Base-by-base conservation (phyloP, 2,797 vertebrate genomes). In the Molossus molossus region DNA sequence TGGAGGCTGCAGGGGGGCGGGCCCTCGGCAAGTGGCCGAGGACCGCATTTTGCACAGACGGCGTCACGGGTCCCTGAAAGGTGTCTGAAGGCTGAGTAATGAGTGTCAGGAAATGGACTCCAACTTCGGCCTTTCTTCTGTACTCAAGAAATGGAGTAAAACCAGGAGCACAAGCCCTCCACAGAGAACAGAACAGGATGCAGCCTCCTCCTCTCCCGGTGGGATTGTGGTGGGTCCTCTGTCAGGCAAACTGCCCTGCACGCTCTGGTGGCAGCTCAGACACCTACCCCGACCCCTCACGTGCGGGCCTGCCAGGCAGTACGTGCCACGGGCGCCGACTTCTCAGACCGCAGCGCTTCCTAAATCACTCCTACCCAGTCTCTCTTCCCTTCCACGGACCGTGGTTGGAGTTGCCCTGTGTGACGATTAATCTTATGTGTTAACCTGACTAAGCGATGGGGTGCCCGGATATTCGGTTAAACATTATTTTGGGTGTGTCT, bases 41-140 rank as follows among this genome's bases (percentile, higher is more conserved):
- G 81, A 57, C 20, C 29, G 53, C 85, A 95, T 79, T 94, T 75
- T 50, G 29, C 67, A 23, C 60, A 70, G 70, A 87, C 5, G 48
- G 29, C 64, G 25, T 80, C 8, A 13, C 11, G 14, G 67, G 82
- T 76, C 82, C 65, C 57, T 94, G 50, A 65, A 85, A 91, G 48
- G 58, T 72, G 9, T 79, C 53, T 85, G 60, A 45, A 2, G 58
- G 45, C 53, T 64, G 25, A 50, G 29, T 83, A 45, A 65, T 0
- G 8, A 84, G 70, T 69, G 62, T 72, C 10, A 69, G 70, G 40
- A 73, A 67, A 27, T 33, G 88, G 64, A 80, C 23, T 57, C 69
- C 20, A 48, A 29, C 37, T 58, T 17, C 7, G 60, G 29, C 15
- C 25, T 53, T 64, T 72, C 12, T 77, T 4, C 5, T 11, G 33